These are phyloP conservation scores for Metaphire vulgaris DNA, from an alignment of 1,140 invertebrate species.

Conservation along the genomic window DNA sequence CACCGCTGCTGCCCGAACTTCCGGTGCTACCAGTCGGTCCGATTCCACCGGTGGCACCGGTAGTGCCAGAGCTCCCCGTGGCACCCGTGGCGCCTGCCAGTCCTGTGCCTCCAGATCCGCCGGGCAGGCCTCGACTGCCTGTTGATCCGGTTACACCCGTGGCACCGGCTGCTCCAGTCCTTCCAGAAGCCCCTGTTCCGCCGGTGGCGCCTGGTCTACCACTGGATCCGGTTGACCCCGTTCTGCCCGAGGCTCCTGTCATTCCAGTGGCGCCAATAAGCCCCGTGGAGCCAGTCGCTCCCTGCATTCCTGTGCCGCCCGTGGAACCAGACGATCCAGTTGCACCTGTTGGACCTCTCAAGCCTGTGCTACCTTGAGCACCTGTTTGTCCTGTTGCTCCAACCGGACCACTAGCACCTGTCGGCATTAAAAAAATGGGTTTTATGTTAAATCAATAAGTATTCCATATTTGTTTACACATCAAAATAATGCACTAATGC, in stretches of 20 bases:
- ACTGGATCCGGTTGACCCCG: not conserved
- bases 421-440: too few relatives aligned
- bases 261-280: not conserved
- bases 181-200: not conserved
- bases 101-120: not conserved
- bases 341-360: not conserved
- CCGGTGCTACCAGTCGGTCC: not conserved
- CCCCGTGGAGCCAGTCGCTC: not conserved
- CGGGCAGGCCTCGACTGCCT: not conserved
- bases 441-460: too few relatives aligned
- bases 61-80: not conserved
- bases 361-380: not conserved
- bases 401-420: too few relatives aligned
- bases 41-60: not conserved
- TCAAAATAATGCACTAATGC: too few relatives aligned
- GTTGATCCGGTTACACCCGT: not conserved
- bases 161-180: not conserved
- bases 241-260: not conserved
- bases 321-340: conserved; percentile 6
- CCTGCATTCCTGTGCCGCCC: not conserved
- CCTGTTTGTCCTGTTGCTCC: conserved; percentile 6
- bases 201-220: not conserved
- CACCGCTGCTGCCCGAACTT: not conserved
- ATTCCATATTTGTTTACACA: too few relatives aligned
- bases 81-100: not conserved